Evolutionary conservation across 2,888 invertebrate species (phyloP), one percentile per base, ranked within the genome.

Genomic region (Drosophila silvestris): DNA sequence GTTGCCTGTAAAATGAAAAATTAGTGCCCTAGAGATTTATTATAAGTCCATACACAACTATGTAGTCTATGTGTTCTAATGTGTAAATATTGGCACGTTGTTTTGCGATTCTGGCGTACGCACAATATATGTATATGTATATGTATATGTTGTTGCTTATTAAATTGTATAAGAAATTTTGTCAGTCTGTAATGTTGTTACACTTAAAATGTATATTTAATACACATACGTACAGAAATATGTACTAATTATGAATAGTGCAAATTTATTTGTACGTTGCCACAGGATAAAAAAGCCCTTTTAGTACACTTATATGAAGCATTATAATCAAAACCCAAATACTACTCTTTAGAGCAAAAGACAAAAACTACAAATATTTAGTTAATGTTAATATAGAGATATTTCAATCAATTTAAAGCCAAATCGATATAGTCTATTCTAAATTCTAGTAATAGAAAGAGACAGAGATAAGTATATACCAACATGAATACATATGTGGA

Each of bases 11-110:
- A 67, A 60, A 68, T 65, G 62, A 72, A 62, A 58, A 70, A 77
- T 70, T 71, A 83, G 83, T 83, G 81, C 71, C 81, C 86, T 85
- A 85, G 69, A 86, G 57, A 70, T 33, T 50, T 50, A 39, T 32
- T 39, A 57, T 57, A 57, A 57, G 56, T 56, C 26, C n/a, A 68
- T 50, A 67, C 33, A 35, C 44, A 33, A 10, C 22, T 26, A 37
- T 35, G 26, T 35, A 37, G 53, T 16, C 26, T 41, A 35, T 64
- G 33, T 51, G 30, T 51, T 52, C n/a, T 35, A 68, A 54, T n/a
- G 35, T 70, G 67, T 53, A 53, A 69, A 47, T 58, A 58, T 35
- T 35, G 9, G 33, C 52, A 33, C 41, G 22, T 41, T 67, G 51
- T 68, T 67, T 67, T 35, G 66, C 51, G 68, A 66, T 33, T 41